phyloP scores from a whole-genome alignment of 2,797 vertebrate genomes.

The Chaetodon trifasciatus region DNA sequence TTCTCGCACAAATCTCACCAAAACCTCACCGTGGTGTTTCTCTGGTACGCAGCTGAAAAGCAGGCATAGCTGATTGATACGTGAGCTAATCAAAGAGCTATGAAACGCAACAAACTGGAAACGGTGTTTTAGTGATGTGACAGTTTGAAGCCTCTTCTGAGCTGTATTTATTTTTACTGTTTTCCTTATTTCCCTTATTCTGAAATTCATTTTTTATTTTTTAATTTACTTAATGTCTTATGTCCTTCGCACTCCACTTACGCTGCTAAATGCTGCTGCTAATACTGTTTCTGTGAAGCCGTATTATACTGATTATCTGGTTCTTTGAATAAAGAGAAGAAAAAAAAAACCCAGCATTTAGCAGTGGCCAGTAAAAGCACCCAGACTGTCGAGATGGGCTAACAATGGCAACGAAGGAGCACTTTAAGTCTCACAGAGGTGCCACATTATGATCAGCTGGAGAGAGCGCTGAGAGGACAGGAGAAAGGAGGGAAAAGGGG shows the following conservation, averaged over 20 bases:
- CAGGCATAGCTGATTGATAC: neutral
- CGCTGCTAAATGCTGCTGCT: neutral
- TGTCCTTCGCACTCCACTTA: neutral
- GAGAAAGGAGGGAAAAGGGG: constrained; percentile 20
- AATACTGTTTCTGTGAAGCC: neutral
- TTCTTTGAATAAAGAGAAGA: neutral
- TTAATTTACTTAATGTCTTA: neutral
- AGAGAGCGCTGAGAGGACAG: constrained; percentile 17
- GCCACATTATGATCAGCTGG: constrained; percentile 61
- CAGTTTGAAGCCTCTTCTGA: neutral
- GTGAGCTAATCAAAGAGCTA: neutral
- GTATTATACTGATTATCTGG: neutral
- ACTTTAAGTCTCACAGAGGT: constrained; percentile 66
- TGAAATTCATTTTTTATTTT: neutral
- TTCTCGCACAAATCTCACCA: neutral
- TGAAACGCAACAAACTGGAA: neutral
- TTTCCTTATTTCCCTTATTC: neutral
- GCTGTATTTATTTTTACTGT: neutral
- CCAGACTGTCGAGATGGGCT: constrained; percentile 50
- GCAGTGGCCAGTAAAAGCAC: neutral
- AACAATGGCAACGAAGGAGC: constrained; percentile 64
- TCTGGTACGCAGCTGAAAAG: neutral
- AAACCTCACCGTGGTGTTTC: neutral
- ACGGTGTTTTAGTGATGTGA: neutral
- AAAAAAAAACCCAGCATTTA: neutral